A percentile compares a stretch with the other conserved stretches of the same genome.
phyloP scores from a whole-genome alignment of 1,140 invertebrate genomes.

The Hetaerina americana region DNA sequence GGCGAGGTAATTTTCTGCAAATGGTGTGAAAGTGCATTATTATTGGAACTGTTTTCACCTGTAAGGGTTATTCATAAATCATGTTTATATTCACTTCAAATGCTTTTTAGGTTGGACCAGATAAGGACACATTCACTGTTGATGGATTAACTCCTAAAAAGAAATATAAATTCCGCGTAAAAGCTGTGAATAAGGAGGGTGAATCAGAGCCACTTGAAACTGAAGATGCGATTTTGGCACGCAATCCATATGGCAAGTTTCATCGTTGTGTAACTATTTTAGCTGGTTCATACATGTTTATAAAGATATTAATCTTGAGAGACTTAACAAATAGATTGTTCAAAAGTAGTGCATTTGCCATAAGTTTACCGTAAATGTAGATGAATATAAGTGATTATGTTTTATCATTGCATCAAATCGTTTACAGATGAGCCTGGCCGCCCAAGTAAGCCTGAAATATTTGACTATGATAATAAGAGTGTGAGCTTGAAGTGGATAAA shows the following conservation, averaged over 20 bases:
- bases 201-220: slow-evolving; percentile 92
- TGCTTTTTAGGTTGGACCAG: slow-evolving; percentile 41
- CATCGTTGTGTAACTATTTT: background rate
- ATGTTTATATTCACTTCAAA: too few relatives aligned
- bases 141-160: slow-evolving; percentile 91
- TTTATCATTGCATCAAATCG: slow-evolving; percentile 1
- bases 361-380: too few relatives aligned
- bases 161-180: slow-evolving; percentile 96
- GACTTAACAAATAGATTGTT: too few relatives aligned
- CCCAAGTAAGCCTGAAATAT: slow-evolving; percentile 81
- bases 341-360: too few relatives aligned
- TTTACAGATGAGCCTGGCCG: slow-evolving; percentile 63
- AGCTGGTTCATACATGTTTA: too few relatives aligned
- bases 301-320: too few relatives aligned
- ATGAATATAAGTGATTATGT: too few relatives aligned
- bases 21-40: background rate
- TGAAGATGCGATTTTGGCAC: slow-evolving; percentile 73
- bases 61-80: slow-evolving; percentile 1
- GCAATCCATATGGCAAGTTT: slow-evolving; percentile 84
- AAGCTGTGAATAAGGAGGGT: slow-evolving; percentile 96
- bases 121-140: slow-evolving; percentile 70
- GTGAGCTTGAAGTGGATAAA: slow-evolving; percentile 82
- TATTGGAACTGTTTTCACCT: background rate
- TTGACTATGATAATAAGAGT: slow-evolving; percentile 86
- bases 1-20: background rate